phyloP scores from a whole-genome alignment of 2,113 vertebrate genomes.

The Atlantisia rogersi region DNA sequence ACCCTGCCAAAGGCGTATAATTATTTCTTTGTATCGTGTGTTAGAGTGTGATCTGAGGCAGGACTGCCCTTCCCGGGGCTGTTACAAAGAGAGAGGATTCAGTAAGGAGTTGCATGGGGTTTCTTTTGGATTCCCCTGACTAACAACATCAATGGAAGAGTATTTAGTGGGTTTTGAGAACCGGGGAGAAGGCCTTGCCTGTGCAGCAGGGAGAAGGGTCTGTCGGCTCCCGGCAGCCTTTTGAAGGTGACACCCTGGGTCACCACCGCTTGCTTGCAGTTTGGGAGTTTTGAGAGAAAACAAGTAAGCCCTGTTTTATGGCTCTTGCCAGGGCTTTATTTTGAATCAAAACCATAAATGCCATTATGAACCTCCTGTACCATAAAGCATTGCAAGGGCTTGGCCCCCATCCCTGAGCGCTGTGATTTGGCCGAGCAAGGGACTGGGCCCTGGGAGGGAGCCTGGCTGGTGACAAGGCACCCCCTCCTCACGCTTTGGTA shows the following conservation, averaged over 20 bases:
- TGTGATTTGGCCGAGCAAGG: not conserved
- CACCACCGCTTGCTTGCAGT: rapidly evolving
- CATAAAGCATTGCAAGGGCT: not conserved
- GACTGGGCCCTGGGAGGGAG: not conserved
- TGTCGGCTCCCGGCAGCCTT: not conserved
- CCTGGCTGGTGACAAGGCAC: not conserved
- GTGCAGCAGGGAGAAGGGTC: not conserved
- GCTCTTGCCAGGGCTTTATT: not conserved
- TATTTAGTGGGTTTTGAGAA: not conserved
- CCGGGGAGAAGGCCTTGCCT: not conserved
- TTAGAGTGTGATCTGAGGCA: not conserved
- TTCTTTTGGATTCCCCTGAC: not conserved
- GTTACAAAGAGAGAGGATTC: not conserved
- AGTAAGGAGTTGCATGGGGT: not conserved
- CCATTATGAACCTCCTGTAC: not conserved
- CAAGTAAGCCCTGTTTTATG: not conserved
- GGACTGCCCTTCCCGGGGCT: not conserved
- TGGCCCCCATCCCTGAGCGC: not conserved
- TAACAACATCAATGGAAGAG: not conserved
- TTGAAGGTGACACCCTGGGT: not conserved
- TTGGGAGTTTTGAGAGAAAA: not conserved
- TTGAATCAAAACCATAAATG: not conserved
- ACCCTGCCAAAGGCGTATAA: not conserved
- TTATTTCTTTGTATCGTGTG: not conserved
- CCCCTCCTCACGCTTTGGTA: rapidly evolving